Evolutionary conservation across 2,113 vertebrate genomes (phyloP).

Genomic region (Aspiorhynchus laticeps): DNA sequence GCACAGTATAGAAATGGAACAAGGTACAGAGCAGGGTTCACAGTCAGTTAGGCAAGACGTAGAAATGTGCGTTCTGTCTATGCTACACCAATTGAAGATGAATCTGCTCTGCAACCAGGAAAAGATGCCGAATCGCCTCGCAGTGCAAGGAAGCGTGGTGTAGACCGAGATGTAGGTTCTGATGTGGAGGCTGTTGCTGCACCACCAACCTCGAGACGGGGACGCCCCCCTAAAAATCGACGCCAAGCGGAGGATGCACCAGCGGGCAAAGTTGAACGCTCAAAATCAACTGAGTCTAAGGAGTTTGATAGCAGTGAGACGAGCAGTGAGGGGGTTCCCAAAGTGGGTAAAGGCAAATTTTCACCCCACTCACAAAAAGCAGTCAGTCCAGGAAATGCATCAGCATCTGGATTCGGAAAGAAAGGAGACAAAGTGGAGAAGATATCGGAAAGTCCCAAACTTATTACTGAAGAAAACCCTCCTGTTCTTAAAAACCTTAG

Average conservation of each 20-base stretch:
- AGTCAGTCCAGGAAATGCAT: constrained; percentile 66
- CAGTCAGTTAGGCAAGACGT: constrained; percentile 84
- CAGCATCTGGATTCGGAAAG: constrained; percentile 69
- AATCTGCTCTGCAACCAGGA: constrained; percentile 72
- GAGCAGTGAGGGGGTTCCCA: constrained; percentile 74
- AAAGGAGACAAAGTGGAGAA: constrained; percentile 84
- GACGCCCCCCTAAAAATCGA: constrained; percentile 90
- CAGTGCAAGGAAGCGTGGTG: constrained; percentile 82
- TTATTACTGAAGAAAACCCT: constrained; percentile 73
- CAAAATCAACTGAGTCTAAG: constrained; percentile 77
- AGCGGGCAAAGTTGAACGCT: constrained; percentile 75
- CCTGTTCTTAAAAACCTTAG: constrained; percentile 84
- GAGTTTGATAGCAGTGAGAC: constrained; percentile 84
- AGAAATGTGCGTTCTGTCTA: constrained; percentile 94
- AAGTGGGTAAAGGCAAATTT: constrained; percentile 71
- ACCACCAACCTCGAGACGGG: constrained; percentile 79
- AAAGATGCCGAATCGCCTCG: constrained; percentile 88
- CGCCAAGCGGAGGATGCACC: constrained; percentile 80
- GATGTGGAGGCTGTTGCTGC: constrained; percentile 71
- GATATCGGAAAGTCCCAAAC: constrained; percentile 75
- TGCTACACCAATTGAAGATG: constrained; percentile 87
- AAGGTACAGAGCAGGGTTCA: constrained; percentile 80
- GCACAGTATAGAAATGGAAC: constrained; percentile 81
- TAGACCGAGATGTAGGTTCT: constrained; percentile 79
- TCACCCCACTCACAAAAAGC: constrained; percentile 75